A percentile compares a stretch with the other conserved stretches of the same genome.
Evolutionary conservation across 2,888 invertebrate genomes (phyloP).

Genomic region (Timandra comae): DNA sequence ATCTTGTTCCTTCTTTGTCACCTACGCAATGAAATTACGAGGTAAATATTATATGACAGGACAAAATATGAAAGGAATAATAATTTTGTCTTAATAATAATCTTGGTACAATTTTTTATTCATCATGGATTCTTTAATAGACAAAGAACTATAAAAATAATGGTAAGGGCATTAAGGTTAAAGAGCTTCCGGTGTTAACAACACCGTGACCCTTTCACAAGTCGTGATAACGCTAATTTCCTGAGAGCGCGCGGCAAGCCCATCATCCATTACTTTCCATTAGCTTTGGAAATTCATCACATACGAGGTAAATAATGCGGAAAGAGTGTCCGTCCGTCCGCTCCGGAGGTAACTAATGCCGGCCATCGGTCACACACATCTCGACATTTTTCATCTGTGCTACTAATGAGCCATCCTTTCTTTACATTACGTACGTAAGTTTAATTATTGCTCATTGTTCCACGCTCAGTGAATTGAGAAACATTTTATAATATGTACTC

Average conservation of each 20-base stretch:
- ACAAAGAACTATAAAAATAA: neutral
- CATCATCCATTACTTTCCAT: slow-evolving; percentile 38
- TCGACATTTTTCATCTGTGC: slow-evolving; percentile 36
- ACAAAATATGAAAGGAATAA: no score
- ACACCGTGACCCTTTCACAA: slow-evolving; percentile 28
- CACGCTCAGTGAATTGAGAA: slow-evolving; percentile 19
- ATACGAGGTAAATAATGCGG: slow-evolving; percentile 26
- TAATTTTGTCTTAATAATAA: no score
- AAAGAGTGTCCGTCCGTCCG: slow-evolving; percentile 19
- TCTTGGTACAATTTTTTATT: no score
- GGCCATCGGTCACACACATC: slow-evolving; percentile 38
- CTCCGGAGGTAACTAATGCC: slow-evolving; percentile 27
- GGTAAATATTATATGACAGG: no score
- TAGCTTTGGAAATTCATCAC: slow-evolving; percentile 41
- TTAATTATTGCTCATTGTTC: slow-evolving; percentile 31
- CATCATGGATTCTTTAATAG: no score
- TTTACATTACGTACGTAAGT: slow-evolving; percentile 34
- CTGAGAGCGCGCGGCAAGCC: slow-evolving; percentile 26
- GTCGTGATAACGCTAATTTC: slow-evolving; percentile 37
- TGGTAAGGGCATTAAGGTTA: slow-evolving; percentile 14
- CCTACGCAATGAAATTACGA: no score
- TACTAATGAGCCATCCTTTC: slow-evolving; percentile 40
- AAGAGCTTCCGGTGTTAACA: slow-evolving; percentile 32
- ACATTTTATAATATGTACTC: no score
- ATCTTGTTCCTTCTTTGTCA: no score